Evolutionary conservation across 1,140 invertebrate genomes (phyloP).

Genomic region (Helicoverpa armigera): DNA sequence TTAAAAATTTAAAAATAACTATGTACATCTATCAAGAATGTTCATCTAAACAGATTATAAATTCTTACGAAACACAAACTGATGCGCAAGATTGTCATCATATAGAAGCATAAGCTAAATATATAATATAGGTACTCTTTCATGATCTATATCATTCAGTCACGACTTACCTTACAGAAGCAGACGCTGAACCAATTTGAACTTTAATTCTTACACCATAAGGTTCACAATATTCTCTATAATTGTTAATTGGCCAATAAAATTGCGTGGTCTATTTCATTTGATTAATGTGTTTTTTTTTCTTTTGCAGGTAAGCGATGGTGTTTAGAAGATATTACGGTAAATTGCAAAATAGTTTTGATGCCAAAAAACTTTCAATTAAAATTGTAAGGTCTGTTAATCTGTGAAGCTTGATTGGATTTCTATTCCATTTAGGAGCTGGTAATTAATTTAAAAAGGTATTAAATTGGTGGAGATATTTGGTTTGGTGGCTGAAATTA

Average conservation of each 20-base stretch:
- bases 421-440: not conserved
- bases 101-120: conserved; percentile 28
- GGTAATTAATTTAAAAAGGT: not conserved
- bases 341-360: conserved; percentile 26
- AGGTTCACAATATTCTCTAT: not conserved
- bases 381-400: not conserved
- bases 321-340: conserved; percentile 6
- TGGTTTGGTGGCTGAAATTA: too few relatives aligned
- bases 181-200: not conserved
- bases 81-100: conserved; percentile 8
- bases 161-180: conserved; percentile 21
- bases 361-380: conserved; percentile 17
- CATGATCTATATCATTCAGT: conserved; percentile 38
- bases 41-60: not conserved
- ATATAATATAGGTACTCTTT: not conserved
- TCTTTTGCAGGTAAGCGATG: conserved; percentile 42
- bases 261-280: conserved; percentile 27
- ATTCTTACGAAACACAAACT: not conserved
- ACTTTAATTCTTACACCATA: not conserved
- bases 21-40: not conserved
- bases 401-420: not conserved
- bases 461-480: too few relatives aligned
- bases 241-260: conserved; percentile 14
- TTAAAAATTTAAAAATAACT: not conserved
- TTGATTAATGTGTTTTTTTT: conserved; percentile 43